A percentile compares a stretch with the other conserved stretches of the same genome.
Evolutionary conservation across 2,113 vertebrate species (phyloP).

Genomic region (Gorsachius goisagi): DNA sequence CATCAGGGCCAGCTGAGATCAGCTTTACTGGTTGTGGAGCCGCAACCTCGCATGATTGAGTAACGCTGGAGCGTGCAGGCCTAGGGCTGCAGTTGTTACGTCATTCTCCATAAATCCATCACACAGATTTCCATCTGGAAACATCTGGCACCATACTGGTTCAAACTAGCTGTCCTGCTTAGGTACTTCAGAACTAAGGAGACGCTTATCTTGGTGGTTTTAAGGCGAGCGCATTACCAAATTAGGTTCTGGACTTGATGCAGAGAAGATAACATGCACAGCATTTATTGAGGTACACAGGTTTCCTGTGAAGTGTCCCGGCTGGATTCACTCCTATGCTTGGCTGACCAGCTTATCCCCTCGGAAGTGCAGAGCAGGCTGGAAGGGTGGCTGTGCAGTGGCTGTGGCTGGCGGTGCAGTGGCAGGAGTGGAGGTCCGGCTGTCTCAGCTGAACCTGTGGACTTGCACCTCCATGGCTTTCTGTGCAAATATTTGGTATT

Average conservation of each 20-base stretch:
- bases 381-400: accelerated
- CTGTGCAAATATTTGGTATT: background rate
- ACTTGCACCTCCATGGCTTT: background rate
- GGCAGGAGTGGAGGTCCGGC: background rate
- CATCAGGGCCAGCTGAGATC: background rate
- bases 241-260: background rate
- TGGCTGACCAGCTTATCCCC: background rate
- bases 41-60: accelerated
- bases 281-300: accelerated
- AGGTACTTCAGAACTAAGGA: background rate
- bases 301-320: accelerated
- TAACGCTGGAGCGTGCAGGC: background rate
- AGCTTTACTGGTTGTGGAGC: background rate
- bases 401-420: background rate
- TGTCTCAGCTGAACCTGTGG: background rate
- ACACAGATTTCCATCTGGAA: background rate
- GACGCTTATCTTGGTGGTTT: background rate
- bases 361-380: background rate
- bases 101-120: background rate
- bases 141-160: background rate
- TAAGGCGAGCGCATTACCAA: background rate
- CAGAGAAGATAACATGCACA: accelerated
- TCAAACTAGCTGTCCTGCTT: background rate
- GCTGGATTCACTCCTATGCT: background rate
- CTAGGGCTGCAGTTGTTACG: background rate